Conservation (phyloP, 2,113 vertebrate species). For the Larimichthys polyactis region DNA sequence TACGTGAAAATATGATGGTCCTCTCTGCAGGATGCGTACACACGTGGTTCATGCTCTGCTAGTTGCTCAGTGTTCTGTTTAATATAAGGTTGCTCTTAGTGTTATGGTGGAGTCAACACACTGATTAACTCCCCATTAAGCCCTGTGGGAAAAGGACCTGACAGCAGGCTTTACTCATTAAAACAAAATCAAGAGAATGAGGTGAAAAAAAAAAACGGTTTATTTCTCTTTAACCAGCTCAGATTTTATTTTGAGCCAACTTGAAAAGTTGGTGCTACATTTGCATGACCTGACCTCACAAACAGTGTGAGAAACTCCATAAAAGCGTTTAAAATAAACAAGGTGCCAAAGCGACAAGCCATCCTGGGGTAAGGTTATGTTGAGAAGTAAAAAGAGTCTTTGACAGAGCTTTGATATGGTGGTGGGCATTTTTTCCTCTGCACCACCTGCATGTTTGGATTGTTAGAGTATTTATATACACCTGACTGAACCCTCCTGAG, state of each 20-base stretch:
- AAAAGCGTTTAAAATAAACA: not conserved
- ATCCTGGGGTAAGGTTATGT: not conserved
- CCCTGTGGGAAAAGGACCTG: not conserved
- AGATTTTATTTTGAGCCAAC: not conserved
- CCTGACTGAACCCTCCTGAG: not conserved
- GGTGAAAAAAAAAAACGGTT: not conserved
- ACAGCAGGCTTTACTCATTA: slow-evolving; percentile 34
- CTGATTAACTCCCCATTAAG: slow-evolving; percentile 49
- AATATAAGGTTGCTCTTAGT: slow-evolving; percentile 35
- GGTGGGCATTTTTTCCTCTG: not conserved
- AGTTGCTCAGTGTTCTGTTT: slow-evolving; percentile 49
- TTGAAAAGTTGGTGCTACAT: not conserved
- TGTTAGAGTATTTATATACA: not conserved
- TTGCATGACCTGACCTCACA: slow-evolving; percentile 1
- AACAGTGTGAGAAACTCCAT: not conserved
- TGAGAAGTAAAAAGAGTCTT: not conserved
- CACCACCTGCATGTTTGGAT: not conserved
- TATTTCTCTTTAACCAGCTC: not conserved
- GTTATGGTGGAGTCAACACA: slow-evolving; percentile 44
- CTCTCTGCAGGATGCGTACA: slow-evolving; percentile 31
- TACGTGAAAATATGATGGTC: not conserved
- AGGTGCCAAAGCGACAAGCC: not conserved
- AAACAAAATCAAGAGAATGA: slow-evolving; percentile 7
- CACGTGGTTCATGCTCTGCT: slow-evolving; percentile 25
- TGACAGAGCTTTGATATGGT: not conserved